These are phyloP conservation scores for Miichthys miiuy DNA, from an alignment of 2,797 vertebrate genomes.

Conservation along the genomic window DNA sequence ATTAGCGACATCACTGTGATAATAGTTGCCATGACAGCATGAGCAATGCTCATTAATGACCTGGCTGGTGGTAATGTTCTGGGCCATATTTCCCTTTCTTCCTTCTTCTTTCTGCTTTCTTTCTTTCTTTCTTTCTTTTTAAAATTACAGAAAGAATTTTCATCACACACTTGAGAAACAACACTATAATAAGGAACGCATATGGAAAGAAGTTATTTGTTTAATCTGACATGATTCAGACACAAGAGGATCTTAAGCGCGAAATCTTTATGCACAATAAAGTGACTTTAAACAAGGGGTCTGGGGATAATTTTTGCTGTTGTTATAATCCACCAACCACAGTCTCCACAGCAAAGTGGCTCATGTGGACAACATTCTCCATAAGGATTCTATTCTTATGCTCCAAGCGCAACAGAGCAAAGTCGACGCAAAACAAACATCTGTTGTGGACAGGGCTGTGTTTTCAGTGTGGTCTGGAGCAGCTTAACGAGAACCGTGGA, in stretches of 20 bases:
- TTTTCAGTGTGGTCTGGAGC: constrained; percentile 84
- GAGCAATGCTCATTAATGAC: constrained; percentile 91
- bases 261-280: constrained; percentile 37
- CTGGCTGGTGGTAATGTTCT: constrained; percentile 85
- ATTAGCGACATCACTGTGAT: constrained; percentile 89
- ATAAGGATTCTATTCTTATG: constrained; percentile 82
- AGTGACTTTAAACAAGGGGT: constrained; percentile 46
- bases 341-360: constrained; percentile 73
- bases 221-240: neutral
- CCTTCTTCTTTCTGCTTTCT: constrained; percentile 24
- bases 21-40: constrained; percentile 92
- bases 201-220: neutral
- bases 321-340: constrained; percentile 65
- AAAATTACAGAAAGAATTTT: constrained; percentile 16
- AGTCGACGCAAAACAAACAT: constrained; percentile 84
- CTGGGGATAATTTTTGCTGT: constrained; percentile 55
- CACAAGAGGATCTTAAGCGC: constrained; percentile 9
- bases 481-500: constrained; percentile 78
- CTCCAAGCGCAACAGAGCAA: constrained; percentile 70
- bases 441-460: constrained; percentile 83
- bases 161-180: constrained; percentile 17
- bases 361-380: constrained; percentile 75
- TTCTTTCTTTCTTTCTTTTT: constrained; percentile 36
- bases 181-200: neutral
- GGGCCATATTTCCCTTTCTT: constrained; percentile 78